Base-by-base conservation (phyloP, 2,888 invertebrate species). In the Pachliopta kotzebuea region DNA sequence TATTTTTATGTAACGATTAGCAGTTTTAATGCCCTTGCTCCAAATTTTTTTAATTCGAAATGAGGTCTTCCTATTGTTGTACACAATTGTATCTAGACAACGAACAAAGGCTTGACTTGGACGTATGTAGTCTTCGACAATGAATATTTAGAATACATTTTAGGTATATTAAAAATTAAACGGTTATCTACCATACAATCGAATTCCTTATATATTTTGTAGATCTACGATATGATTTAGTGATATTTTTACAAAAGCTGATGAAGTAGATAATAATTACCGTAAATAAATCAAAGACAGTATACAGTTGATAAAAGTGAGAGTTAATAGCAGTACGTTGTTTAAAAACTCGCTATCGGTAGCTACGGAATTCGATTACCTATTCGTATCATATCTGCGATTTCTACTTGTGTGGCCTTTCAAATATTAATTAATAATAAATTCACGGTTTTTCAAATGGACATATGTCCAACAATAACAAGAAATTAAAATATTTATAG, bases 321-420 rank as follows among this genome's bases (percentile, higher is more conserved):
- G 14, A 31, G 24, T 60, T 60, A 54, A 55, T 29, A 45, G 31
- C 26, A 23, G n/a, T 24, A 9, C 24, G 21, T 20, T 56, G 53
- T 58, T 20, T 11, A 56, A 53, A 57, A 42, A 45, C 37, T 37
- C 42, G 60, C 57, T 65, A 62, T 65, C 65, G 50, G 62, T 65
- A 58, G 62, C 61, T 37, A 45, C 58, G 58, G 65, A 65, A 62
- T 53, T 65, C 55, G 55, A 50, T 58, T 62, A 62, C 26, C 45
- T n/a, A 14, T 58, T 42, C 18, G 11, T 42, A 53, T 63, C 29
- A 45, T 61, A 61, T 65, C 61, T 42, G 57, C 50, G 56, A 45
- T 62, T 62, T 58, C 54, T 24, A 65, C 37, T 57, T 65, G 61
- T 57, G 58, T 62, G 63, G 59, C 29, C 26, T 37, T 24, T 6